Evolutionary conservation across 2,888 invertebrate genomes (phyloP).

Genomic region (Cenopis cana): DNA sequence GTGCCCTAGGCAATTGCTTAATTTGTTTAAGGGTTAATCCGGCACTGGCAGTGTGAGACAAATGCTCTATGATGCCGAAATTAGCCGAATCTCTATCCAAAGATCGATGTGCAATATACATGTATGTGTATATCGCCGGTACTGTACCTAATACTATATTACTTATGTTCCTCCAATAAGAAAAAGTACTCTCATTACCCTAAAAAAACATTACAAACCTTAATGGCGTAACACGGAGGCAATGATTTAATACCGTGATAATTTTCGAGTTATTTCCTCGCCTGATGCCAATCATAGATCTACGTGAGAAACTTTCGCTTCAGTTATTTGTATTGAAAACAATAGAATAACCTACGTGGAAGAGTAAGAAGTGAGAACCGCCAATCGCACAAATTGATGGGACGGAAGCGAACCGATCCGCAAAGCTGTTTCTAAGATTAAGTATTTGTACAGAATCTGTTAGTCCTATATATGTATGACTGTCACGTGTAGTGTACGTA

Average conservation of each 20-base stretch:
- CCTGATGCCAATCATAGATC: slow-evolving; percentile 38
- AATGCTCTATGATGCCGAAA: too few relatives aligned
- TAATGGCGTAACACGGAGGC: slow-evolving; percentile 18
- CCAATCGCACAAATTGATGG: slow-evolving; percentile 33
- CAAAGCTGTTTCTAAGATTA: not conserved
- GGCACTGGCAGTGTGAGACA: too few relatives aligned
- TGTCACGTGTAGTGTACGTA: too few relatives aligned
- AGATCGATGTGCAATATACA: too few relatives aligned
- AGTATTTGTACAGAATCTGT: too few relatives aligned
- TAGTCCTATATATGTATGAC: too few relatives aligned
- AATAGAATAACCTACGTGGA: slow-evolving; percentile 35
- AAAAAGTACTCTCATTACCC: not conserved
- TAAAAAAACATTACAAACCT: not conserved
- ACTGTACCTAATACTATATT: too few relatives aligned
- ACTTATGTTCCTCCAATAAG: not conserved
- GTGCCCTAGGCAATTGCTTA: too few relatives aligned
- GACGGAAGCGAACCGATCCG: slow-evolving; percentile 35
- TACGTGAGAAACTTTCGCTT: slow-evolving; percentile 42
- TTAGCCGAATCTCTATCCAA: too few relatives aligned
- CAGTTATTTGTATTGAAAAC: slow-evolving; percentile 32
- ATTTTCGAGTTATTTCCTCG: slow-evolving; percentile 22
- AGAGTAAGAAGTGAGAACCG: slow-evolving; percentile 10
- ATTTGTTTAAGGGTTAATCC: too few relatives aligned
- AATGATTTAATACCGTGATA: slow-evolving; percentile 22
- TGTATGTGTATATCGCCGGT: too few relatives aligned